phyloP scores from a whole-genome alignment of 2,888 invertebrate genomes.

The Erebia palarica region DNA sequence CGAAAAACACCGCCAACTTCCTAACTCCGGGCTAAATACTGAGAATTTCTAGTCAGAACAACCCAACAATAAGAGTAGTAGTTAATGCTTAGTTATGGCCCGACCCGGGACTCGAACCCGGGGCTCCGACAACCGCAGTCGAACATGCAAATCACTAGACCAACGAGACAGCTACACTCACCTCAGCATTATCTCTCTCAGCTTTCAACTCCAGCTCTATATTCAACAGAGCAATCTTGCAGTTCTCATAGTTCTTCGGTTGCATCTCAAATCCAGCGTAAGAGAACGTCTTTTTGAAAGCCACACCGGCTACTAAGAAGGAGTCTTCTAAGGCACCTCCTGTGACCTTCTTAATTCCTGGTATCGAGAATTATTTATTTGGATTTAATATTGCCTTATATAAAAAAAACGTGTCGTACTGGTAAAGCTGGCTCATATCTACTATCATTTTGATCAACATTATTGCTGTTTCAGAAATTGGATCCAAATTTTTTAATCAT shows the following conservation, averaged over 20 bases:
- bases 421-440: conserved; percentile 42
- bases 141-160: too few relatives aligned
- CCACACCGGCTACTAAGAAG: conserved; percentile 94
- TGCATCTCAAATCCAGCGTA: conserved; percentile 99
- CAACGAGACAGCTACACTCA: conserved; percentile 38
- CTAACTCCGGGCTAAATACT: too few relatives aligned
- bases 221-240: conserved; percentile 97
- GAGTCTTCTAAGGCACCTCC: conserved; percentile 94
- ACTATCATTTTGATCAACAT: conserved; percentile 41
- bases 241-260: conserved; percentile 94
- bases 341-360: conserved; percentile 95
- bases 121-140: too few relatives aligned
- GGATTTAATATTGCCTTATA: neutral
- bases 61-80: too few relatives aligned
- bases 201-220: conserved; percentile 99
- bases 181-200: conserved; percentile 98
- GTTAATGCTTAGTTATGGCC: too few relatives aligned
- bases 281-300: conserved; percentile 99
- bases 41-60: too few relatives aligned
- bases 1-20: too few relatives aligned
- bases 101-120: too few relatives aligned
- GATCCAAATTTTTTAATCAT: conserved; percentile 56
- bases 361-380: neutral
- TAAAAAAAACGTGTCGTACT: neutral
- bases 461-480: conserved; percentile 49